Base-by-base conservation (phyloP, 2,888 invertebrate species). In the Lithophane leautieri region DNA sequence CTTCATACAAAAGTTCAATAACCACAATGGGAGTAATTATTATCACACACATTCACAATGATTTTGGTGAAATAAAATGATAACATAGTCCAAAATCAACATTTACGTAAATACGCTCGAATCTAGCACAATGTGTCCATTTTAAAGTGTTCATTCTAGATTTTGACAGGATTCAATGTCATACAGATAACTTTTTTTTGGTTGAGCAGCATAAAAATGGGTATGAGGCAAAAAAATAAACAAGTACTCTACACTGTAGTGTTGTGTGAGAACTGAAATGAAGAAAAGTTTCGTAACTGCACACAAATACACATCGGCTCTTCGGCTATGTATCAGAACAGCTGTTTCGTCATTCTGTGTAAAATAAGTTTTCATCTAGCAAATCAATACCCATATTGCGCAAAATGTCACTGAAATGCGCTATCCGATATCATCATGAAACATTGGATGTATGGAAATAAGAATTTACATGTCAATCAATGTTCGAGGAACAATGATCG, bases 341-440 rank as follows among this genome's bases (percentile, higher is more conserved):
- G 96, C 95, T 96, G 95, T 96, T 96, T 95, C 95, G 91, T 93
- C 94, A 94, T 92, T 92, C 90, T 88, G 87, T 91, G 91, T 91
- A 93, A 94, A 95, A 94, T 93, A 95, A 92, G 91, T 95, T 93
- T 94, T 92, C 92, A 92, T 92, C 92, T 92, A 91, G 90, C 92
- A 94, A 95, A 96, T 96, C 96, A 95, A 96, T 96, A 96, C 94
- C 91, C 92, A 93, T 93, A 95, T 93, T 96, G 96, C 96, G 96
- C 96, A 96, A 96, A 96, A 95, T 95, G 94, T 94, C 94, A 94
- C 92, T 90, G 92, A 95, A 95, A 94, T 95, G 95, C 93, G 95
- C 93, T 94, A 93, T 88, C 87, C 88, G 86, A 91, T 90, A 92
- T 82, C 86, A 88, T 90, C 86, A 86, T 89, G 86, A 89, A 91